These are phyloP conservation scores for Cheilosia scutellata DNA, from an alignment of 2,888 invertebrate genomes.

Conservation along the genomic window DNA sequence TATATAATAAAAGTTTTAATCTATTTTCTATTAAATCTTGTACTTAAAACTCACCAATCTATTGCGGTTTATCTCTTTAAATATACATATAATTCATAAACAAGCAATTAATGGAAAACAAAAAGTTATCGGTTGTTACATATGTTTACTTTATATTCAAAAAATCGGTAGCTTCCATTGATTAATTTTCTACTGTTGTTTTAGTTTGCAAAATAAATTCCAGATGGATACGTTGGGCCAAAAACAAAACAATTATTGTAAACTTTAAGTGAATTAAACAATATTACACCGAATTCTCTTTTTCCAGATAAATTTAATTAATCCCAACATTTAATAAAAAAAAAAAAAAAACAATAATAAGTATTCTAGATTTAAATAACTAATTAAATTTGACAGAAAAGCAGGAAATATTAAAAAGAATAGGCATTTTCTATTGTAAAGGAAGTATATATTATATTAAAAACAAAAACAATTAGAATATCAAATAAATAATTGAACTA, in stretches of 20 bases:
- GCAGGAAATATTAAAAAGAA: constrained; percentile 20
- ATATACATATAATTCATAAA: too few relatives aligned
- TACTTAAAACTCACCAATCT: too few relatives aligned
- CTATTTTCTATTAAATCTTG: too few relatives aligned
- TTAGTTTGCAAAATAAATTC: constrained; percentile 40
- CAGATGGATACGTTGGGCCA: constrained; percentile 70
- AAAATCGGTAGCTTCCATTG: constrained; percentile 15
- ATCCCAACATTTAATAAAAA: constrained; percentile 41
- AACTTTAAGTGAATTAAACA: constrained; percentile 46
- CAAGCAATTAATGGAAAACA: too few relatives aligned
- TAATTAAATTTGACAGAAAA: constrained; percentile 29
- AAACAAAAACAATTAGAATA: constrained; percentile 67
- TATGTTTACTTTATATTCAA: not conserved
- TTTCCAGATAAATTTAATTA: constrained; percentile 40
- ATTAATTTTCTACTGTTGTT: constrained; percentile 8
- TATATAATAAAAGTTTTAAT: too few relatives aligned
- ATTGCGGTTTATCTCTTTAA: too few relatives aligned
- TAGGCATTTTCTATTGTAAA: constrained; percentile 67
- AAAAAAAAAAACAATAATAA: constrained; percentile 36
- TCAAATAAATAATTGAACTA: constrained; percentile 74
- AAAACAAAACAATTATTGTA: constrained; percentile 45
- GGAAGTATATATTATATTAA: constrained; percentile 47
- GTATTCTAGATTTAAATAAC: constrained; percentile 48
- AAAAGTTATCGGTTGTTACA: too few relatives aligned
- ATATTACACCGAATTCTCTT: constrained; percentile 50